Percentiles rank a stretch among this genome's conserved stretches.
These are phyloP conservation scores for Folsomia candida DNA, from an alignment of 2,888 invertebrate genomes.

Conservation along the genomic window DNA sequence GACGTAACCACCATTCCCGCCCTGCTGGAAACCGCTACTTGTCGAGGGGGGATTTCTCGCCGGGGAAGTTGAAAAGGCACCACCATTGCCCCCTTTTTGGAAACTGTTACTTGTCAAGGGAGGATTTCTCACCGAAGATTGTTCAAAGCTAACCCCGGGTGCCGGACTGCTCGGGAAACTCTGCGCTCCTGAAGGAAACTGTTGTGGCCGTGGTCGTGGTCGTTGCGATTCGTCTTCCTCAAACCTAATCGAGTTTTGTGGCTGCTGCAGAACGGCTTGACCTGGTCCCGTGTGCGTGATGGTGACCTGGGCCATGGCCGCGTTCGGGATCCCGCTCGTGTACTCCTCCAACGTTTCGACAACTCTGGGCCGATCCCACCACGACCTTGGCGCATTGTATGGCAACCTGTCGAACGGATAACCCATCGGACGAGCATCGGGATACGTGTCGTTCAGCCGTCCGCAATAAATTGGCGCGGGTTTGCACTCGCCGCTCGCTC, in stretches of 20 bases:
- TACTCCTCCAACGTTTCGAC: constrained; percentile 28
- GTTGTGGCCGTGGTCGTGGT: no score
- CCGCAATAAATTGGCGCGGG: not conserved
- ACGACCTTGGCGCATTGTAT: constrained; percentile 14
- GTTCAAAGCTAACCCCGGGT: no score
- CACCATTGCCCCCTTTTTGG: no score
- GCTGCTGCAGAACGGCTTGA: no score
- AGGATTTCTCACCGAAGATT: no score
- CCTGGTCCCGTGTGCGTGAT: not conserved
- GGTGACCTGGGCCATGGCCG: constrained; percentile 29
- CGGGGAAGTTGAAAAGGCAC: not conserved
- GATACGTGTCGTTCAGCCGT: not conserved
- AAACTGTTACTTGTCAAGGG: no score
- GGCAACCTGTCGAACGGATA: constrained; percentile 38
- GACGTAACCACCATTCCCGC: no score
- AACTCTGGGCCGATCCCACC: constrained; percentile 18
- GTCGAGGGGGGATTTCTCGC: not conserved
- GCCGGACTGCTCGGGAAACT: no score
- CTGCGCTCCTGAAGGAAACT: no score
- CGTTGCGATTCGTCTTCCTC: not conserved
- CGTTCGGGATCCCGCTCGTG: constrained; percentile 30
- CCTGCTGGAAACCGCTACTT: no score
- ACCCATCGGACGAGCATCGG: constrained; percentile 60
- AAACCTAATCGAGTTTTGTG: not conserved
- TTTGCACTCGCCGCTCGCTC: not conserved